These are phyloP conservation scores for Apamea crenata DNA, from an alignment of 2,888 invertebrate genomes.

Conservation along the genomic window DNA sequence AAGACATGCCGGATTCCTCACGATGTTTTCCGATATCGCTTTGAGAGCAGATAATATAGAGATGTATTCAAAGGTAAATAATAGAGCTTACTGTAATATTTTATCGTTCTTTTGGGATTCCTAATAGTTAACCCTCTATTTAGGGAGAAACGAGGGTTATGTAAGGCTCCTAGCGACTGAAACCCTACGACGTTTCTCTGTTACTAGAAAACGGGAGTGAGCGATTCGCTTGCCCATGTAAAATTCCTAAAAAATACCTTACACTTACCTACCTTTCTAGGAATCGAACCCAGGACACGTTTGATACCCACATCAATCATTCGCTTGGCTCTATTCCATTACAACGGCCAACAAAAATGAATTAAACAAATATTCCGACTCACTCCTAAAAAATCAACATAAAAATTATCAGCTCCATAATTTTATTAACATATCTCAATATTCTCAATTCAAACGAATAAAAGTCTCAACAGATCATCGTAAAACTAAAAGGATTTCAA, in stretches of 20 bases:
- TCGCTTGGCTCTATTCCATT: too few relatives aligned
- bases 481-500: conserved; percentile 58
- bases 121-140: neutral
- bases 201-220: neutral
- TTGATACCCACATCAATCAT: neutral
- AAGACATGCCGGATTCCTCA: too few relatives aligned
- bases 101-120: neutral
- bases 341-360: neutral
- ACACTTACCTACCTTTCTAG: neutral
- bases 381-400: neutral
- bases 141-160: neutral
- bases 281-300: neutral
- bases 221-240: neutral
- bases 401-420: neutral
- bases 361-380: neutral
- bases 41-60: neutral
- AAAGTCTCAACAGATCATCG: conserved; percentile 33
- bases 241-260: neutral
- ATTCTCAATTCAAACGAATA: conserved; percentile 2
- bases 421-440: neutral
- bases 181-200: neutral
- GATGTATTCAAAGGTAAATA: neutral
- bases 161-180: neutral
- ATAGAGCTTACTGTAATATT: neutral
- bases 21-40: too few relatives aligned